Conservation (phyloP, 2,113 vertebrate species). For the Forbesichthys agassizii region DNA sequence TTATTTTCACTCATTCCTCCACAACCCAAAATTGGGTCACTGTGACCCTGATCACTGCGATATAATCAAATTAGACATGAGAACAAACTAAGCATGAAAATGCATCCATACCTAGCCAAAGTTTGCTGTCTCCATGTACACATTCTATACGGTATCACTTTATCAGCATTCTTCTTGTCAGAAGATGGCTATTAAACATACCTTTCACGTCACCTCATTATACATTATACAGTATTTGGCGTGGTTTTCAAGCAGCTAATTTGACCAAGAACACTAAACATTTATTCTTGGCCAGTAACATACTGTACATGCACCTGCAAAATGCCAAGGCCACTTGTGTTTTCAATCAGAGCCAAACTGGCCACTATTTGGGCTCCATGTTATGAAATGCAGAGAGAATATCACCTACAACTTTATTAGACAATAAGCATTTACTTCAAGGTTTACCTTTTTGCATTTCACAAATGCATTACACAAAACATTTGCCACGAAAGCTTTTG, state of each 20-base stretch:
- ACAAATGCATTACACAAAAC: no score
- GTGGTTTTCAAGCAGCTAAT: conserved; percentile 7
- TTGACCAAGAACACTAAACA: conserved; percentile 29
- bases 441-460: conserved; percentile 2
- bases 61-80: conserved; percentile 53
- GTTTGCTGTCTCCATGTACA: conserved; percentile 11
- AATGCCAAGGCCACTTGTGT: conserved; percentile 21
- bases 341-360: conserved; percentile 38
- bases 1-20: conserved; percentile 49
- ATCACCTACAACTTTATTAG: conserved; percentile 22
- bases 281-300: conserved; percentile 15
- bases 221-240: no score
- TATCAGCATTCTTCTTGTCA: background rate
- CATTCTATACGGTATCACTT: background rate
- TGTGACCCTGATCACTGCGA: conserved; percentile 55
- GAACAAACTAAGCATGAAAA: conserved; percentile 49
- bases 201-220: no score
- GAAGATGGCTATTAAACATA: conserved; percentile 21
- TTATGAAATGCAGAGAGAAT: conserved; percentile 43
- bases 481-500: background rate
- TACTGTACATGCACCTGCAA: conserved; percentile 38
- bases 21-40: conserved; percentile 42
- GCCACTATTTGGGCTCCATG: conserved; percentile 13
- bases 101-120: conserved; percentile 27
- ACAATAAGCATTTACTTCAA: conserved; percentile 5